Base-by-base conservation (phyloP, 2,113 vertebrate genomes). In the Phodopus roborovskii region DNA sequence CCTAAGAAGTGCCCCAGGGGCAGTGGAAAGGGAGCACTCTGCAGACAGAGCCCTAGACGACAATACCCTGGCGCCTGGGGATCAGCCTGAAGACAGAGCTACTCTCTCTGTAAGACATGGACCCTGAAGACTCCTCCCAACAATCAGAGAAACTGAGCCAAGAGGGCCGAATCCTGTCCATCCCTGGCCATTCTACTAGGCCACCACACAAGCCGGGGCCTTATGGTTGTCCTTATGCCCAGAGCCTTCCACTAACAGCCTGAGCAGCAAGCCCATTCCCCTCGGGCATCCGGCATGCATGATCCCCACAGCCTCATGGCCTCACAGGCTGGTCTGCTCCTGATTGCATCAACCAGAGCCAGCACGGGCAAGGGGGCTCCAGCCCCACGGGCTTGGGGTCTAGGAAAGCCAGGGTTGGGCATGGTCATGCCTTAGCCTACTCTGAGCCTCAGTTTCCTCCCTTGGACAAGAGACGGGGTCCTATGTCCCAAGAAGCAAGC, bases 161-260 rank as follows among this genome's bases (percentile, higher is more conserved):
- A 33, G 28, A 84, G 82, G 16, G 45, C 56, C 8, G 64, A 20
- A 26, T 17, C 68, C 79, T 10, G 39, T 71, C 60, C 53, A 19
- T 15, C 45, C 33, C 13, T 1, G 2, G 24, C 68, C 5, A 5
- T 20, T 30, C 30, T 0, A 19, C 17, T 16, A 17, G n/a, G 11
- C 36, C 58, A 60, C 22, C 73, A 19, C 3, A 3, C n/a, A 42
- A 11, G 62, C 50, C 81, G 39, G 36, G n/a, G 0, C 88, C 20
- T 3, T 36, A n/a, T 1, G 0, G 71, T 45, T 1, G 22, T 20
- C 86, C 81, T 48, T 20, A 0, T 26, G 42, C 56, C 48, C 22
- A 36, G 77, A 88, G 87, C 36, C 39, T 88, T 20, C 79, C 12
- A 7, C 42, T 1, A 36, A 36, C n/a, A 83, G 58, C 58, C 15